A percentile compares a stretch with the other conserved stretches of the same genome.
Evolutionary conservation across 1,140 invertebrate species (phyloP).

Genomic region (Oryzaephilus surinamensis): DNA sequence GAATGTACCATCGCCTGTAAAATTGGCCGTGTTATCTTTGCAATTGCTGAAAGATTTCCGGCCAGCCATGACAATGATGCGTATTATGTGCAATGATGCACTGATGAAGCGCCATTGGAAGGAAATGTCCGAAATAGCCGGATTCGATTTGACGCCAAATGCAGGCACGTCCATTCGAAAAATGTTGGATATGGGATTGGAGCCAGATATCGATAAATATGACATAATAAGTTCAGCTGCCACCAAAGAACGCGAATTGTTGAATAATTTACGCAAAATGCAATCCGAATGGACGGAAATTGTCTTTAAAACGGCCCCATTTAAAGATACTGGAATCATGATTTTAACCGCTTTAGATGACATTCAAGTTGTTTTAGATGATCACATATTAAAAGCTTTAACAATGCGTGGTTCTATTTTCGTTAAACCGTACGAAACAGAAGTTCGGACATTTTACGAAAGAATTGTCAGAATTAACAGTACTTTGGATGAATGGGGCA

Average conservation of each 20-base stretch:
- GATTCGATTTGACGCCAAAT: slow-evolving; percentile 75
- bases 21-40: slow-evolving; percentile 57
- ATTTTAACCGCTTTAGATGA: slow-evolving; percentile 77
- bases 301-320: slow-evolving; percentile 56
- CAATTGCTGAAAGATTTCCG: slow-evolving; percentile 71
- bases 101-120: slow-evolving; percentile 83
- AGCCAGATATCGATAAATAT: slow-evolving; percentile 62
- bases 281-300: slow-evolving; percentile 74
- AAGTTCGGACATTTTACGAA: slow-evolving; percentile 74
- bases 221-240: slow-evolving; percentile 84
- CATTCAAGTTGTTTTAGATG: slow-evolving; percentile 75
- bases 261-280: slow-evolving; percentile 73
- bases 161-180: slow-evolving; percentile 75
- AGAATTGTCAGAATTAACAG: slow-evolving; percentile 64
- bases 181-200: slow-evolving; percentile 65
- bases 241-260: slow-evolving; percentile 73
- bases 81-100: slow-evolving; percentile 80
- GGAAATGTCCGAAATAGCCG: slow-evolving; percentile 75
- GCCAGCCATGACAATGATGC: slow-evolving; percentile 65
- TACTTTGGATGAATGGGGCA: slow-evolving; percentile 81
- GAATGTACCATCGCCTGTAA: slow-evolving; percentile 66
- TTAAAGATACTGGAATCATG: slow-evolving; percentile 67
- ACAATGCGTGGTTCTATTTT: slow-evolving; percentile 85
- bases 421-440: slow-evolving; percentile 75
- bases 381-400: slow-evolving; percentile 81